Base-by-base conservation (phyloP, 1,140 invertebrate species). In the Liolophura sinensis region DNA sequence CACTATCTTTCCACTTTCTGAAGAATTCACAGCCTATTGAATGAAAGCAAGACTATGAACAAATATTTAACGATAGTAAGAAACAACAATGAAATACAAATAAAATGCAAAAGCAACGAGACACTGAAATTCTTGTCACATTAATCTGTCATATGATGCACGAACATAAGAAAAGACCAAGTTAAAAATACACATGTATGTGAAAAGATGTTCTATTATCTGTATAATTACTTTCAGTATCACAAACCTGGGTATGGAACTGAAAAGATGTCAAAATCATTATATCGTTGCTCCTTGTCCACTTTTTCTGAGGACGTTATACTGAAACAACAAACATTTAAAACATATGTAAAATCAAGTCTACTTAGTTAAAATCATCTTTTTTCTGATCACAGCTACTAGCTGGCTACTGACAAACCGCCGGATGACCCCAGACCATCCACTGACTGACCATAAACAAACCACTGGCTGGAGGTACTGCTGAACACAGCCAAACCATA, bases 241-340 rank as follows among this genome's bases (percentile, higher is more conserved):
- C 24, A 68, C 67, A 47, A 70, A 84, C 83, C 83, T 63, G 93
- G 93, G 86, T 93, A 94, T 66, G 93, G 93, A 71, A 93, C 84
- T 70, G 89, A 90, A 65, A 93, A 84, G 61, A 94, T 87, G 62
- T 87, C 89, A 76, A 94, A 94, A 66, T 92, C 89, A 49, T 86
- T 85, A 79, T 94, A 94, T 67, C 92, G 86, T 76, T 91, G 90
- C 77, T 91, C 90, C 75, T 91, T 92, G 79, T 94, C 92, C 31
- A 93, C 91, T 81, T 94, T 94, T 80, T 94, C 93, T 58, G 92
- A 94, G 12, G 93, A 94, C 22, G 92, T 92, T n/a, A 84, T 75
- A 67, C 82, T 83, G 70, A 47, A 76, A 75, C 27, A 63, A 58
- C 25, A 65, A 64, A 61, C 12, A 31, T 27, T 22, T 48, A 65